Percentiles rank a stretch among this genome's conserved stretches.
phyloP scores from a whole-genome alignment of 2,797 vertebrate genomes.

The Myotis findleyi region DNA sequence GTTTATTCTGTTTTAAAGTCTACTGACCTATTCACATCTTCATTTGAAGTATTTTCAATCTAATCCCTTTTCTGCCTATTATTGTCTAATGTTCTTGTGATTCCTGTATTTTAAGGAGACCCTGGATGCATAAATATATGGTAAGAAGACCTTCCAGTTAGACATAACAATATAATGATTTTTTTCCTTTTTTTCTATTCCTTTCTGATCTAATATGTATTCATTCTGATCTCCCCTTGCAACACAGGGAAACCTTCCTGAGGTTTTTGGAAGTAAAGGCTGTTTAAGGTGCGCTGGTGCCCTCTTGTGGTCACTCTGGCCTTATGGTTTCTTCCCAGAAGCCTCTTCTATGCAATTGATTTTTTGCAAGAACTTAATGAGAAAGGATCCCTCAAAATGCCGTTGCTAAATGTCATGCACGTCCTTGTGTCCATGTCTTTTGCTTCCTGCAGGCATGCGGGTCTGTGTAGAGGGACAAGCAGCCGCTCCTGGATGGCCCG shows the following conservation, averaged over 20 bases:
- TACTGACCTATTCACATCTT: constrained; percentile 81
- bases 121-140: constrained; percentile 80
- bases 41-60: constrained; percentile 76
- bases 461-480: background rate
- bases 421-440: background rate
- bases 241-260: constrained; percentile 69
- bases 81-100: constrained; percentile 73
- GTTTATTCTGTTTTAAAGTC: constrained; percentile 89
- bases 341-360: background rate
- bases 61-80: constrained; percentile 81
- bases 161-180: constrained; percentile 68
- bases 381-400: constrained; percentile 31
- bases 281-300: constrained; percentile 85
- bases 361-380: constrained; percentile 50
- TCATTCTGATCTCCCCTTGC: constrained; percentile 75
- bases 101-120: constrained; percentile 81
- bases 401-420: background rate
- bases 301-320: constrained; percentile 84
- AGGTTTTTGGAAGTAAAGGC: background rate
- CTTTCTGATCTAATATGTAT: constrained; percentile 69
- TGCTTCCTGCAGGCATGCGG: background rate
- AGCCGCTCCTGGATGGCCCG: background rate
- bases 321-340: constrained; percentile 25
- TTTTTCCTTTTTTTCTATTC: constrained; percentile 51
- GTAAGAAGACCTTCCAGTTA: constrained; percentile 69